Evolutionary conservation across 2,113 vertebrate genomes (phyloP).

Genomic region (Stigmatopora argus): DNA sequence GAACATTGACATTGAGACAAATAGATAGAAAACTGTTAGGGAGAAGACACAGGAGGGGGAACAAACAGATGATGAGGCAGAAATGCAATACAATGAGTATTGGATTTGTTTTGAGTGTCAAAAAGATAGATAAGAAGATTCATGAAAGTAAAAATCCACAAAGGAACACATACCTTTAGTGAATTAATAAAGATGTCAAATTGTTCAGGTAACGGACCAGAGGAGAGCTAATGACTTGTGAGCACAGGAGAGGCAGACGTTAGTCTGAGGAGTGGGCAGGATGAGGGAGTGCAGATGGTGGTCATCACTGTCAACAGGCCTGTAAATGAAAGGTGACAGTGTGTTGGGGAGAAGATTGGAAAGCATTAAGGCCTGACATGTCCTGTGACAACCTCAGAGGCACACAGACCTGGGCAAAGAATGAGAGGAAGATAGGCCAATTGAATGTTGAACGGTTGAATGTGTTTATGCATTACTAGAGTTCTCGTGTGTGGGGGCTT

Average conservation of each 20-base stretch:
- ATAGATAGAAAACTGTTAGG: slow-evolving; percentile 68
- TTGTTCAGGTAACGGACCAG: slow-evolving; percentile 41
- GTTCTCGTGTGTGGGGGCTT: slow-evolving; percentile 2
- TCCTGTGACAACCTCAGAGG: slow-evolving; percentile 59
- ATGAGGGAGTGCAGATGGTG: slow-evolving; percentile 37
- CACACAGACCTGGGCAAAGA: slow-evolving; percentile 23
- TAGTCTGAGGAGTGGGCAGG: slow-evolving; percentile 22
- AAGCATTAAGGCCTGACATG: slow-evolving; percentile 63
- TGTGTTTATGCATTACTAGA: slow-evolving; percentile 14
- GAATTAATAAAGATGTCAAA: slow-evolving; percentile 43
- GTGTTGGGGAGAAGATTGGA: slow-evolving; percentile 69
- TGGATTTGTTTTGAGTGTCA: slow-evolving; percentile 49
- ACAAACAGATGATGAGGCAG: slow-evolving; percentile 19
- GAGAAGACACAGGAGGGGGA: slow-evolving; percentile 40
- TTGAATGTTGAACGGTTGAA: slow-evolving; percentile 50
- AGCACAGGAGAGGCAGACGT: slow-evolving; percentile 17
- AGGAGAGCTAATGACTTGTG: slow-evolving; percentile 28
- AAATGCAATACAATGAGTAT: slow-evolving; percentile 33
- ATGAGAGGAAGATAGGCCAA: slow-evolving; percentile 40
- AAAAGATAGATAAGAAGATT: slow-evolving; percentile 5
- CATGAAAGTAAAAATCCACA: background rate
- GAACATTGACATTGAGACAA: slow-evolving; percentile 66
- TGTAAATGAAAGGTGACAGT: slow-evolving; percentile 68
- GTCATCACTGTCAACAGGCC: slow-evolving; percentile 53
- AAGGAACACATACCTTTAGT: slow-evolving; percentile 24